Conservation (phyloP, 2,888 invertebrate genomes). For the Temnothorax ravouxi region DNA sequence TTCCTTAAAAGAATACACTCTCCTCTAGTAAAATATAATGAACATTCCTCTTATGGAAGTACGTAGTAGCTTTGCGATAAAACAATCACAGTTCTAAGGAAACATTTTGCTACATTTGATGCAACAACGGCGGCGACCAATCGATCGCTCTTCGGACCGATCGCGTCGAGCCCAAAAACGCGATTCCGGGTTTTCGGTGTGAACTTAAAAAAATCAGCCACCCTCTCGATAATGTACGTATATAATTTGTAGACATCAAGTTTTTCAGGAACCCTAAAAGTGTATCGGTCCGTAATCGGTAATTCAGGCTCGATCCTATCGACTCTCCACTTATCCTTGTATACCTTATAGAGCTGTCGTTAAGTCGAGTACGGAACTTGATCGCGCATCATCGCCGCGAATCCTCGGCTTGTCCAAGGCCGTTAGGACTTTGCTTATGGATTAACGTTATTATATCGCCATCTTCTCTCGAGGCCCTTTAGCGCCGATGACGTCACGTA, state of each 20-base stretch:
- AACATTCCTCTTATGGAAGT: constrained; percentile 45
- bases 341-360: constrained; percentile 10
- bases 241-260: constrained; percentile 68
- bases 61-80: constrained; percentile 44
- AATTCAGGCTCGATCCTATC: constrained; percentile 34
- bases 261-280: constrained; percentile 69
- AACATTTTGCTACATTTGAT: constrained; percentile 20
- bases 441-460: constrained; percentile 15
- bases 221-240: constrained; percentile 77
- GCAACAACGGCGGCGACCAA: constrained; percentile 24
- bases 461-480: constrained; percentile 43
- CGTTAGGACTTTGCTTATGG: constrained; percentile 45
- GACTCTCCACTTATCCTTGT: constrained; percentile 31
- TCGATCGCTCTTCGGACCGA: neutral
- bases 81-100: constrained; percentile 50
- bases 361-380: constrained; percentile 53
- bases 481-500: constrained; percentile 31
- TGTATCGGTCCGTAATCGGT: constrained; percentile 61
- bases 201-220: constrained; percentile 79
- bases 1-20: constrained; percentile 49
- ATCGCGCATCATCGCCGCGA: constrained; percentile 25
- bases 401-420: constrained; percentile 41
- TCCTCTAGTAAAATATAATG: constrained; percentile 51
- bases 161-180: constrained; percentile 27
- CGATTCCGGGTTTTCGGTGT: constrained; percentile 74